A percentile compares a stretch with the other conserved stretches of the same genome.
Conservation (phyloP, 2,113 vertebrate species). For the Tragelaphus imberbis region DNA sequence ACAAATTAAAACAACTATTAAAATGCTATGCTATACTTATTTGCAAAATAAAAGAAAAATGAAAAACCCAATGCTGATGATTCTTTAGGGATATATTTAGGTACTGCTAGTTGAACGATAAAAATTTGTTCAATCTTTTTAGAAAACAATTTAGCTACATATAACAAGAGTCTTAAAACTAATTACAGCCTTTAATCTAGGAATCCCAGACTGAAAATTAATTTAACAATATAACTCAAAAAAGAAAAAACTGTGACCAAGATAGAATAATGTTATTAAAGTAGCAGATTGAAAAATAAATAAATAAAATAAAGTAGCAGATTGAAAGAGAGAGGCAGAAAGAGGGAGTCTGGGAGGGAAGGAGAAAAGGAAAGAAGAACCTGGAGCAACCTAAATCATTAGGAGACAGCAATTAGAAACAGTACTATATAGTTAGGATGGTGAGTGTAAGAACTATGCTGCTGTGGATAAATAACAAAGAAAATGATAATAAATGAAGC, state of each 20-base stretch:
- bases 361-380: not conserved
- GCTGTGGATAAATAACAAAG: not conserved
- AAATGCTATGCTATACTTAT: not conserved
- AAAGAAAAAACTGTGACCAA: not conserved
- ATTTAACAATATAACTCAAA: constrained; percentile 30
- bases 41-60: constrained; percentile 52
- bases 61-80: not conserved
- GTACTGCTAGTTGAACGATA: constrained; percentile 10
- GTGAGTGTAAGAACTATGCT: not conserved
- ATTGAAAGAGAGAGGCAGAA: not conserved
- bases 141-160: constrained; percentile 30
- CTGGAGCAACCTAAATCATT: not conserved
- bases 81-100: constrained; percentile 23
- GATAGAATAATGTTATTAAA: not conserved
- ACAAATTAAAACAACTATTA: constrained; percentile 42
- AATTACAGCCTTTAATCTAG: constrained; percentile 29
- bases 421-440: not conserved
- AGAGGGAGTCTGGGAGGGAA: not conserved
- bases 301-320: not conserved
- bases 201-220: constrained; percentile 38
- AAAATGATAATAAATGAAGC: not conserved
- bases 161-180: constrained; percentile 40
- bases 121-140: constrained; percentile 30
- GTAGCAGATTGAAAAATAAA: not conserved
- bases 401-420: not conserved